These are phyloP conservation scores for Phocoena phocoena DNA, from an alignment of 2,113 vertebrate genomes.

Conservation along the genomic window DNA sequence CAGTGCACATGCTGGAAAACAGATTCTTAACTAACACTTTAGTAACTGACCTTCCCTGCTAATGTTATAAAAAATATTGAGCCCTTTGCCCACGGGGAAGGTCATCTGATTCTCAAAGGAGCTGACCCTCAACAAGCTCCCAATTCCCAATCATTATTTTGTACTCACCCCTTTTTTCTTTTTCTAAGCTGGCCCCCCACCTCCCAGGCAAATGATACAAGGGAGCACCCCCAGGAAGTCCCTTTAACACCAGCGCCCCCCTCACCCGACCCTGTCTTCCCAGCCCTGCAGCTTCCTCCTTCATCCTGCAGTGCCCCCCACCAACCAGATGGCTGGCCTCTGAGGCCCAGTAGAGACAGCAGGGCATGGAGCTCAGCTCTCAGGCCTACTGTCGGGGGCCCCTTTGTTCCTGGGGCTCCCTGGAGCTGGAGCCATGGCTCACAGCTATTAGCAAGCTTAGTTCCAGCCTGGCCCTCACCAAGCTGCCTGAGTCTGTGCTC, in stretches of 20 bases:
- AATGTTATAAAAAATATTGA: neutral
- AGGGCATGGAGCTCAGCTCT: constrained; percentile 34
- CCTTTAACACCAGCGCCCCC: neutral
- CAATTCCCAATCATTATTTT: neutral
- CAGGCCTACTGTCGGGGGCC: neutral
- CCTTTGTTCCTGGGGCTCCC: constrained; percentile 54
- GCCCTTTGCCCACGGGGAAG: neutral
- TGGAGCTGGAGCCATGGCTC: neutral
- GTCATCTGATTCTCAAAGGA: neutral
- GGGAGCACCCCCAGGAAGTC: neutral
- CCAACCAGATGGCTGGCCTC: constrained; percentile 66
- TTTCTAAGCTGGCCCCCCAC: neutral
- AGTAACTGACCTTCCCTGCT: neutral
- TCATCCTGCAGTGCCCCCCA: neutral
- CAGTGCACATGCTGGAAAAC: neutral
- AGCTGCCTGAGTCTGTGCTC: constrained; percentile 86
- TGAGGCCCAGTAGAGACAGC: neutral
- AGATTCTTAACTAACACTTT: neutral
- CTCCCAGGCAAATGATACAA: neutral
- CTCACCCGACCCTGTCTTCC: neutral
- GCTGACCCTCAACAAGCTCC: neutral
- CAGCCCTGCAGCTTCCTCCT: neutral
- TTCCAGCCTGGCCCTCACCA: constrained; percentile 86
- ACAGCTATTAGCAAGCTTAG: neutral
- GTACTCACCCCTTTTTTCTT: neutral